Conservation (phyloP, 2,113 vertebrate genomes). For the Equus quagga region DNA sequence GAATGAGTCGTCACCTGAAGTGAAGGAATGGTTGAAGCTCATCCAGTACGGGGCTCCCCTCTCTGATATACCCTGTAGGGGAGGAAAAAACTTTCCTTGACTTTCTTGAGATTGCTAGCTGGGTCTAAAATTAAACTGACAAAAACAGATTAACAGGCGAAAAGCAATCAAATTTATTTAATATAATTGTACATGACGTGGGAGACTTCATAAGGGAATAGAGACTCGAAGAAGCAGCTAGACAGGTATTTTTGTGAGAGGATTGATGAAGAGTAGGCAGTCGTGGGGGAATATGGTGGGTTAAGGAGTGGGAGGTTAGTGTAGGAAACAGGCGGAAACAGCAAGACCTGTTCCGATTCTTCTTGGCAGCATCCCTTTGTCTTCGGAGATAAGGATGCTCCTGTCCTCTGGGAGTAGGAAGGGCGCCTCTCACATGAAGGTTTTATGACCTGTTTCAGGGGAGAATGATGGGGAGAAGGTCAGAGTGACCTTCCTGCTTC, state of each 20-base stretch:
- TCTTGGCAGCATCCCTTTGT: background rate
- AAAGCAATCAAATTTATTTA: background rate
- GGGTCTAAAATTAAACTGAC: background rate
- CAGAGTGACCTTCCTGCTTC: background rate
- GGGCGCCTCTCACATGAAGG: background rate
- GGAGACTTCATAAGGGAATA: background rate
- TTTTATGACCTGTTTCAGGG: constrained; percentile 3
- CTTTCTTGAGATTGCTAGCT: too few relatives aligned
- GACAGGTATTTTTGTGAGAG: background rate
- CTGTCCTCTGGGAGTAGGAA: background rate
- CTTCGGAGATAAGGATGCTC: background rate
- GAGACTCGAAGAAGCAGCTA: background rate
- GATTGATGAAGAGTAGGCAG: too few relatives aligned
- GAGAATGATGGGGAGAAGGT: background rate
- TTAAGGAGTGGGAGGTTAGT: background rate
- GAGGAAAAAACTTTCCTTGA: background rate
- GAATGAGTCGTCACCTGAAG: background rate
- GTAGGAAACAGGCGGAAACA: background rate
- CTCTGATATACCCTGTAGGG: background rate
- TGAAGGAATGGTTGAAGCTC: too few relatives aligned
- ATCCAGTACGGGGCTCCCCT: too few relatives aligned
- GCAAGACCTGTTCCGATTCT: background rate
- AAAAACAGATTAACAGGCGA: background rate
- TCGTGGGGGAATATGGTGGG: fast-evolving
- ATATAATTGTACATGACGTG: background rate